A percentile compares a stretch with the other conserved stretches of the same genome.
Evolutionary conservation across 2,113 vertebrate species (phyloP).

Genomic region (Gopherus evgoodei): DNA sequence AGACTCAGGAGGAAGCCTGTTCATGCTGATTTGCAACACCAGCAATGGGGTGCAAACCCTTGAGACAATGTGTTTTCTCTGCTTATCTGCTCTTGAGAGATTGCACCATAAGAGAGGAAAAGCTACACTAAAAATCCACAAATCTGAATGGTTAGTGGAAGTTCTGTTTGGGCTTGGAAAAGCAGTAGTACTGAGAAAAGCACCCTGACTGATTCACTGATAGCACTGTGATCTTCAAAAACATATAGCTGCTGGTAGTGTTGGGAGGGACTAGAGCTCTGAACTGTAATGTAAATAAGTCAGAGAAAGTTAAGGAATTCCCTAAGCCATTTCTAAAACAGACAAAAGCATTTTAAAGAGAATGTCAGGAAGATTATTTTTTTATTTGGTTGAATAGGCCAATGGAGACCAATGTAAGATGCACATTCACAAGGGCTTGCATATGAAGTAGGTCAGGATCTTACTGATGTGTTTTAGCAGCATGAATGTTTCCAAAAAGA

Average conservation of each 20-base stretch:
- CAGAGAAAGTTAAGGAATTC: not conserved
- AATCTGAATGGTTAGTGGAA: not conserved
- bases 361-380: rapidly evolving
- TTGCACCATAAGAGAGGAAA: not conserved
- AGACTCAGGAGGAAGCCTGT: not conserved
- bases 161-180: not conserved
- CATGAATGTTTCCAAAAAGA: not conserved
- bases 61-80: not conserved
- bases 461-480: not conserved
- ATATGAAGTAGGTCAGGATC: not conserved
- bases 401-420: not conserved
- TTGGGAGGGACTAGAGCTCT: not conserved
- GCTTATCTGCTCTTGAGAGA: not conserved
- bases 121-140: not conserved
- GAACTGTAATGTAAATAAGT: not conserved
- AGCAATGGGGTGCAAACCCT: not conserved
- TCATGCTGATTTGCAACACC: not conserved
- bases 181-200: not conserved
- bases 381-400: conserved; percentile 28
- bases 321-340: not conserved
- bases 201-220: not conserved
- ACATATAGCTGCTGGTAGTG: not conserved
- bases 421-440: not conserved
- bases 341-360: rapidly evolving
- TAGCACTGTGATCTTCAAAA: not conserved